phyloP scores from a whole-genome alignment of 2,888 invertebrate species.

The Metallyticus violacea region DNA sequence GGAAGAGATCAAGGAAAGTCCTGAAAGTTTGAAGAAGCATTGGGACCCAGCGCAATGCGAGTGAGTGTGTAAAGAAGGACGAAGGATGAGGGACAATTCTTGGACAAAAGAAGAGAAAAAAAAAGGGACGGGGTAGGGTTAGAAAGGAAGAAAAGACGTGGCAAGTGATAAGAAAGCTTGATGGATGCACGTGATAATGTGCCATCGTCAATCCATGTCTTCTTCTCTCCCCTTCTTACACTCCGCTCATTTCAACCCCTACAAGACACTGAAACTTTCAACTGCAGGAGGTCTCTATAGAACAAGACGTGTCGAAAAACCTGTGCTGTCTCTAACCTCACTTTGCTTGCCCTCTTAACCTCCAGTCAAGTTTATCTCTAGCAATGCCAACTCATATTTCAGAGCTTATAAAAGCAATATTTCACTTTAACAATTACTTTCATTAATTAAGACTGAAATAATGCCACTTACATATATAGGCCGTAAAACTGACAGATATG shows the following conservation, averaged over 20 bases:
- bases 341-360: neutral
- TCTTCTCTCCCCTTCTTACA: constrained; percentile 34
- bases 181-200: constrained; percentile 54
- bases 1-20: neutral
- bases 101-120: neutral
- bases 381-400: too few species aligned
- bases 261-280: neutral
- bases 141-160: neutral
- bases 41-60: neutral
- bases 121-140: neutral
- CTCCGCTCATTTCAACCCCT: constrained; percentile 2
- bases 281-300: neutral
- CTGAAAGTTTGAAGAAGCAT: constrained; percentile 11
- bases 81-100: neutral
- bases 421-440: too few species aligned
- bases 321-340: neutral
- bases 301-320: neutral
- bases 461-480: too few species aligned
- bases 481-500: too few species aligned
- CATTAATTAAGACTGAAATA: too few species aligned
- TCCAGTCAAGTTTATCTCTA: too few species aligned
- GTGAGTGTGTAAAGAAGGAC: neutral
- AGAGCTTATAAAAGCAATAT: too few species aligned
- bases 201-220: constrained; percentile 54
- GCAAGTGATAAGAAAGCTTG: constrained; percentile 38